Conservation (phyloP, 2,113 vertebrate genomes). For the Turdus rufiventris region DNA sequence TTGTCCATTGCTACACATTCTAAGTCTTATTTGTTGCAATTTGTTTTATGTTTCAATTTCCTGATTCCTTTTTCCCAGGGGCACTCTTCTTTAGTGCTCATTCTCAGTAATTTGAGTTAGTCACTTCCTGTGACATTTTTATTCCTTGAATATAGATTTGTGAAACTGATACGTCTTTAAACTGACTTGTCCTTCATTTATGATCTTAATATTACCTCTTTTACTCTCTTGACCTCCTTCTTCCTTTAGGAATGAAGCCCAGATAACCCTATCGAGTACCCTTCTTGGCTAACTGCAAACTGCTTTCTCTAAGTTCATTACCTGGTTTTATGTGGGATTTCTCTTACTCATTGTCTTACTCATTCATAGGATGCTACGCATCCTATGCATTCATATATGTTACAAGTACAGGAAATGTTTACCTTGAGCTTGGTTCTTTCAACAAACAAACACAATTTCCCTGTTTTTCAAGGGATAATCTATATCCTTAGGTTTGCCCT, state of each 20-base stretch:
- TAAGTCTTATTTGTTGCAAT: background rate
- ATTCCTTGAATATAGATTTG: background rate
- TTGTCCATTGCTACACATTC: background rate
- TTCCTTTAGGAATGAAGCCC: background rate
- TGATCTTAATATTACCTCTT: background rate
- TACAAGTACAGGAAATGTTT: background rate
- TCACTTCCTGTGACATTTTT: background rate
- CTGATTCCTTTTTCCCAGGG: background rate
- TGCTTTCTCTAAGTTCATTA: background rate
- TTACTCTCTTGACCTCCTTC: background rate
- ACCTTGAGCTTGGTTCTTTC: background rate
- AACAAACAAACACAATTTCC: background rate
- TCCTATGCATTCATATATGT: background rate
- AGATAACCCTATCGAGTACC: background rate
- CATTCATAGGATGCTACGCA: background rate
- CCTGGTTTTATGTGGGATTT: background rate
- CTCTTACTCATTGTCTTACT: background rate
- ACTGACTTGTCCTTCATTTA: background rate
- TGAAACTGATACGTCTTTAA: background rate
- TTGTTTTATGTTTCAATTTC: background rate
- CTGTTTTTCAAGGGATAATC: background rate
- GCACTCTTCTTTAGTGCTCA: background rate
- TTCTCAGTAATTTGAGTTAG: background rate
- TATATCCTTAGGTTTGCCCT: background rate
- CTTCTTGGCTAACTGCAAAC: background rate